Base-by-base conservation (phyloP, 2,113 vertebrate species). In the Neolamprologus kungweensis region DNA sequence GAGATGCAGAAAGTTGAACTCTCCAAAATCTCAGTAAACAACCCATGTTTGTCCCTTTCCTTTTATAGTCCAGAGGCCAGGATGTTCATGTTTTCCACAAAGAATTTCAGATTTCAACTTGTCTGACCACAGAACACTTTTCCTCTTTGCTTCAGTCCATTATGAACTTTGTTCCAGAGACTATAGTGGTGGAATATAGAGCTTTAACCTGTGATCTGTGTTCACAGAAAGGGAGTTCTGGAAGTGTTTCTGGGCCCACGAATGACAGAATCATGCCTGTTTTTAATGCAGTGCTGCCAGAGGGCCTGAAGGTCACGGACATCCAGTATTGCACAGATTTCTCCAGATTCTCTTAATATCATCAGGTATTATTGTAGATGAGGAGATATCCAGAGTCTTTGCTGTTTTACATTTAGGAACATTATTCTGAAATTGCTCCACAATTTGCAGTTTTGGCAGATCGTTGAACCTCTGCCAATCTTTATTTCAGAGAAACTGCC, bases 41-140 rank as follows among this genome's bases (percentile, higher is more conserved):
- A 42, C n/a, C n/a, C 7, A 0, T 60, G 65, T 0, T 23, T 21
- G n/a, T 71, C 65, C 37, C 3, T 71, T 16, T 42, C 37, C 19
- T 71, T 21, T 71, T 4, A 10, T 71, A 71, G 63, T 40, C 35
- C 63, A 23, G n/a, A 71, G 7, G 35, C 0, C 33, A 42, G n/a
- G n/a, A 0, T 45, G 2, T 73, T 23, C 37, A 45, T 73, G 65
- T 45, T 73, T 73, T 71, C 1, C 35, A 23, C 7, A 37, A 68
- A 40, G 19, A 21, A 68, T 40, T 40, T 68, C 63, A 68, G 7
- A 71, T 42, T 68, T 71, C 12, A 23, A 40, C 3, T 14, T 23
- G 7, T 71, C 12, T 40, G 35, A 23, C 7, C 65, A 42, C 65
- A 71, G 35, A 71, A 23, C n/a, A 9, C 35, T 23, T 71, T 71